phyloP scores from a whole-genome alignment of 2,888 invertebrate species.

The Rhorus exstirpatorius region DNA sequence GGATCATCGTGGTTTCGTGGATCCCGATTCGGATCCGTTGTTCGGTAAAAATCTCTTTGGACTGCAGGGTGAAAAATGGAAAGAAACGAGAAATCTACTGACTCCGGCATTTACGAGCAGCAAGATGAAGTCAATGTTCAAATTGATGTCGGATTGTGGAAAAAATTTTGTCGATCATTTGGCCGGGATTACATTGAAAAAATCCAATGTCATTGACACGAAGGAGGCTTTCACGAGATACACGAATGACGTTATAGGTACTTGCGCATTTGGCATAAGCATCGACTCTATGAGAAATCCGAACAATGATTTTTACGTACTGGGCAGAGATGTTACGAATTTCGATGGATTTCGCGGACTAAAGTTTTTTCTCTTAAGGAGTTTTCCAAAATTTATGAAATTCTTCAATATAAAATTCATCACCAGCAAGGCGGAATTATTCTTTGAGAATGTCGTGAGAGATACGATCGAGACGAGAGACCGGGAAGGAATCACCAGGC shows the following conservation, averaged over 20 bases:
- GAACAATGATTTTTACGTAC: slow-evolving; percentile 71
- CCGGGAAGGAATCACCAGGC: slow-evolving; percentile 77
- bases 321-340: slow-evolving; percentile 61
- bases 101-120: slow-evolving; percentile 69
- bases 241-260: slow-evolving; percentile 76
- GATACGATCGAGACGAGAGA: slow-evolving; percentile 62
- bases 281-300: slow-evolving; percentile 74
- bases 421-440: slow-evolving; percentile 24
- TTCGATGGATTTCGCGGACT: slow-evolving; percentile 22
- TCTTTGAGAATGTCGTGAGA: slow-evolving; percentile 55
- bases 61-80: slow-evolving; percentile 61
- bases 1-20: slow-evolving; percentile 57
- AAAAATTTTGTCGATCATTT: slow-evolving; percentile 57
- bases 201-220: slow-evolving; percentile 67
- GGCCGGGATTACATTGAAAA: slow-evolving; percentile 45
- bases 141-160: slow-evolving; percentile 65
- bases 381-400: slow-evolving; percentile 70
- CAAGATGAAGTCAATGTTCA: slow-evolving; percentile 70
- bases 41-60: slow-evolving; percentile 65
- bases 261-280: slow-evolving; percentile 74
- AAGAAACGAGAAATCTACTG: slow-evolving; percentile 51
- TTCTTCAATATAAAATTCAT: slow-evolving; percentile 44
- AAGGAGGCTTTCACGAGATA: slow-evolving; percentile 77
- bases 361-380: slow-evolving; percentile 40
- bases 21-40: slow-evolving; percentile 54